Conservation (phyloP, 2,888 invertebrate genomes). For the Cecidostiba fungosa region DNA sequence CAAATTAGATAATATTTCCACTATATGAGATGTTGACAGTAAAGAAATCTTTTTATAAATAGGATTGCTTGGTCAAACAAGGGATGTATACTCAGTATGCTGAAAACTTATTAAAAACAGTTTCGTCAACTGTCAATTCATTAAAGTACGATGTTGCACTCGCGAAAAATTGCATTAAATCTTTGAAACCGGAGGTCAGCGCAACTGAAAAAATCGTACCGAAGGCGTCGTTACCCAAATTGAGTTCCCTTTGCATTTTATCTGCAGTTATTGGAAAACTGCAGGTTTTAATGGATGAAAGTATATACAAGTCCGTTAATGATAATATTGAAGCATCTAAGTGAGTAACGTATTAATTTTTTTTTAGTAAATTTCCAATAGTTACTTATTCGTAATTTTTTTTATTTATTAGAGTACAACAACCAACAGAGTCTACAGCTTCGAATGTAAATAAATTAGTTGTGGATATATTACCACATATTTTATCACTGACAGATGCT, state of each 20-base stretch:
- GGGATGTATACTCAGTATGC: constrained; percentile 92
- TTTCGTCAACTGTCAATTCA: constrained; percentile 86
- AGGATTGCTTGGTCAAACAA: constrained; percentile 93
- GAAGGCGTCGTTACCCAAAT: constrained; percentile 83
- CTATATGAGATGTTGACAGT: not conserved
- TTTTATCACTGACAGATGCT: constrained; percentile 85
- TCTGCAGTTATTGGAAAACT: constrained; percentile 90
- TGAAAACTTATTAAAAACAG: constrained; percentile 87
- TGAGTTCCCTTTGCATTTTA: constrained; percentile 88
- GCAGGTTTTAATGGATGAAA: constrained; percentile 84
- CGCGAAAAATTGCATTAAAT: constrained; percentile 84
- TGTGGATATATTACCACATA: constrained; percentile 85
- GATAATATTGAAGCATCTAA: constrained; percentile 76
- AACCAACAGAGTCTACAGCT: constrained; percentile 69
- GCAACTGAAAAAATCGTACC: constrained; percentile 76
- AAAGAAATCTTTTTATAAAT: constrained; percentile 10
- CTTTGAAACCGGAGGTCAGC: constrained; percentile 81
- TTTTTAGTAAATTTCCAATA: not conserved
- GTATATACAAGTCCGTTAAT: constrained; percentile 74
- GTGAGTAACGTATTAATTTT: constrained; percentile 60
- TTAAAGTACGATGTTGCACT: constrained; percentile 84
- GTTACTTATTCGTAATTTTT: constrained; percentile 39
- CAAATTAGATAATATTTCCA: not conserved
- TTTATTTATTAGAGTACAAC: constrained; percentile 64
- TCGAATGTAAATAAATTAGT: constrained; percentile 79